Conservation (phyloP, 2,888 invertebrate species). For the Cheilosia soror region DNA sequence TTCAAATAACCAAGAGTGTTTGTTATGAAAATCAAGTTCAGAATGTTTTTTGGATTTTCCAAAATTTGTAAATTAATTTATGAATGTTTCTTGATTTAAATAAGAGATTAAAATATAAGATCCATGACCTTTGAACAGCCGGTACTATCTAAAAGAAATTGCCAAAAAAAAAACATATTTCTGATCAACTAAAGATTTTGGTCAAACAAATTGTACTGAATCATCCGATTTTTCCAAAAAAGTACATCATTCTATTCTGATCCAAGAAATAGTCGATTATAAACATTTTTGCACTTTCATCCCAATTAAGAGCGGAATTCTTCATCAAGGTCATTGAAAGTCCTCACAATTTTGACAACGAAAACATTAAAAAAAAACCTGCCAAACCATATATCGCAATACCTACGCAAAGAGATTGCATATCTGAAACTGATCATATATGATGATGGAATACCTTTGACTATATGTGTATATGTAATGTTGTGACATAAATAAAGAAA, state of each 20-base stretch:
- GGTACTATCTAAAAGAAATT: too few relatives aligned
- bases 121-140: background rate
- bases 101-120: background rate
- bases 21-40: too few relatives aligned
- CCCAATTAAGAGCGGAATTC: background rate
- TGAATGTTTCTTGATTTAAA: too few relatives aligned
- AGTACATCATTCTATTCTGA: too few relatives aligned
- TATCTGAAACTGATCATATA: constrained; percentile 33
- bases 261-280: background rate
- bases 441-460: constrained; percentile 19
- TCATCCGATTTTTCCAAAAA: too few relatives aligned
- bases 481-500: constrained; percentile 36
- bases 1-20: too few relatives aligned
- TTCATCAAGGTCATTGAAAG: constrained; percentile 43
- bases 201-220: too few relatives aligned
- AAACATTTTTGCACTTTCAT: background rate
- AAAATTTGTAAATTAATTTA: too few relatives aligned
- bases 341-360: constrained; percentile 4
- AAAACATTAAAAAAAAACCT: background rate
- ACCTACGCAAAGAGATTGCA: constrained; percentile 20
- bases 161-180: too few relatives aligned
- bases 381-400: background rate
- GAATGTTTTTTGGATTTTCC: too few relatives aligned
- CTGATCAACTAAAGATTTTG: too few relatives aligned
- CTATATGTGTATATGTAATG: constrained; percentile 4